Conservation (phyloP, 2,113 vertebrate species). For the Oncorhynchus mykiss region DNA sequence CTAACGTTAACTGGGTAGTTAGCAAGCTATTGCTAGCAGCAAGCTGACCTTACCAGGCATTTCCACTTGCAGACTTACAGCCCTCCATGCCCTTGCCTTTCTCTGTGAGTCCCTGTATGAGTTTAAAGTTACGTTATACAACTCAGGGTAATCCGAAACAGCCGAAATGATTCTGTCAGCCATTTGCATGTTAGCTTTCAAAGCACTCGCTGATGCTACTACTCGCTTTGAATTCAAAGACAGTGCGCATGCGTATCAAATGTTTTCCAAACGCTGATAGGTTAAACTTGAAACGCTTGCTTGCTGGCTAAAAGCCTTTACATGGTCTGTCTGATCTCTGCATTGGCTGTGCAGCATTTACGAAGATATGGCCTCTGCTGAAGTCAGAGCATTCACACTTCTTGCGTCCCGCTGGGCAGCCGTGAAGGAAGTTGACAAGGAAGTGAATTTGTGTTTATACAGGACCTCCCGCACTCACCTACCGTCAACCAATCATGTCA, state of each 20-base stretch:
- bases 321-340: too few species aligned
- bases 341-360: too few species aligned
- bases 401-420: too few species aligned
- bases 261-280: background rate
- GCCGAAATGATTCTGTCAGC: slow-evolving; percentile 29
- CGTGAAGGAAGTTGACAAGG: too few species aligned
- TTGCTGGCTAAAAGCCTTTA: background rate
- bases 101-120: background rate
- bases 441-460: too few species aligned
- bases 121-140: slow-evolving; percentile 42
- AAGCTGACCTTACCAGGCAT: slow-evolving; percentile 34
- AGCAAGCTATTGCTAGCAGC: background rate
- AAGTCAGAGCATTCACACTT: too few species aligned
- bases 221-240: background rate
- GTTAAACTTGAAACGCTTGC: background rate
- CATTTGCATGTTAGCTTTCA: background rate
- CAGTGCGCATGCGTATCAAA: background rate
- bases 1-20: background rate
- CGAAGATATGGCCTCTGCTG: too few species aligned
- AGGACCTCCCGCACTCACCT: too few species aligned
- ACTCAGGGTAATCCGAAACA: slow-evolving; percentile 43
- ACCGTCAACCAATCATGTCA: too few species aligned
- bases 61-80: slow-evolving; percentile 44
- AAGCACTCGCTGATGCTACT: background rate
- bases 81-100: slow-evolving; percentile 26